Base-by-base conservation (phyloP, 2,888 invertebrate genomes). In the Ommatoiulus sabulosus region DNA sequence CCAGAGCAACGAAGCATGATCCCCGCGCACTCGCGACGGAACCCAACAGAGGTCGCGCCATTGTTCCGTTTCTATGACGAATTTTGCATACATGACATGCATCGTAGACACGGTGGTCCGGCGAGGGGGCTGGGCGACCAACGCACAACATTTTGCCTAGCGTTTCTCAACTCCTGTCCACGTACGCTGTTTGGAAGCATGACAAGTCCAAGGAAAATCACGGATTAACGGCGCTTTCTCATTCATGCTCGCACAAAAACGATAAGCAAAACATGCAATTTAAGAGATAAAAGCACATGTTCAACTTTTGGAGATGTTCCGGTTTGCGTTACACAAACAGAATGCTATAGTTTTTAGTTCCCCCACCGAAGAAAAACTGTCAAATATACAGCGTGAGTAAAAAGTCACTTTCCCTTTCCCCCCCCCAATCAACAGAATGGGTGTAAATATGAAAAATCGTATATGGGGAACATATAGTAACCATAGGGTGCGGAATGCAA, bases 51-150 rank as follows among this genome's bases (percentile, higher is more conserved):
- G 63, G 63, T 63, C 63, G 63, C 63, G 0, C 20, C 63, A 63
- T 63, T 63, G 63, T 63, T 63, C 20, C 20, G 63, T 63, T 20
- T 63, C 63, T 63, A 63, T 63, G 63, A 20, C 63, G 63, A 63
- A 63, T 63, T 63, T 63, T 63, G 63, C 63, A 63, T 63, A 63
- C 63, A 63, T 63, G 63, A 63, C 63, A 63, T 20, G 63, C 63
- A 63, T 63, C 63, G 20, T 63, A 63, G 63, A 63, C 63, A 63
- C 63, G 63, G 63, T 63, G 63, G 63, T 63, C 63, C 63, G 8
- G 1, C 63, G 63, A 7, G 20, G 63, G 20, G 63, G 63, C n/a
- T 63, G 20, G n/a, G 20, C 20, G 63, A 17, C 5, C 63, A 63
- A 7, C 20, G 20, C 20, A 63, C 63, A 63, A 3, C 20, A 20